Evolutionary conservation across 2,797 vertebrate genomes (phyloP).

Genomic region (Pelodytes ibericus): DNA sequence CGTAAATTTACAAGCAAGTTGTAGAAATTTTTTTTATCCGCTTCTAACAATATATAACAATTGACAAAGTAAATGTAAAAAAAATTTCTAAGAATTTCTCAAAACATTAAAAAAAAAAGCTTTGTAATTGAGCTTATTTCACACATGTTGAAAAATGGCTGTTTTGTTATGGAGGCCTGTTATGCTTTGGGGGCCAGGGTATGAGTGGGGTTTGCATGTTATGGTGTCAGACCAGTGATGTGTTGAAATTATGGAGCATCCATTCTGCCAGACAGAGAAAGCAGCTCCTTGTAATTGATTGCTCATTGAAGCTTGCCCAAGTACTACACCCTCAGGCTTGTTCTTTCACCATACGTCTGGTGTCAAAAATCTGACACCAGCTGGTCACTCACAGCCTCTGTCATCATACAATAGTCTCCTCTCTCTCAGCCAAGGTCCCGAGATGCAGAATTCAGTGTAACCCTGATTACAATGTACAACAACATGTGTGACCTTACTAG

Average conservation of each 20-base stretch:
- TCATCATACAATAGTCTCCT: slow-evolving; percentile 62
- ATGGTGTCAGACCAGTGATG: slow-evolving; percentile 58
- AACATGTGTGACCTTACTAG: slow-evolving; percentile 65
- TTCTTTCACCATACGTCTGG: slow-evolving; percentile 72
- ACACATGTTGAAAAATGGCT: slow-evolving; percentile 36
- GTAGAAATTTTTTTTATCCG: no score
- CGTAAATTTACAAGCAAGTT: no score
- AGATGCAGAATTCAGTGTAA: slow-evolving; percentile 61
- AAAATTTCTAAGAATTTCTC: no score
- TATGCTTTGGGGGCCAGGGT: slow-evolving; percentile 19
- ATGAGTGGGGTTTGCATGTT: slow-evolving; percentile 32
- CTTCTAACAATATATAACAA: no score
- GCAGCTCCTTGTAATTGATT: slow-evolving; percentile 72
- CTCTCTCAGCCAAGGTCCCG: slow-evolving; percentile 45
- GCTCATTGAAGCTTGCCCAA: slow-evolving; percentile 69
- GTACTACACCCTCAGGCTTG: slow-evolving; percentile 68
- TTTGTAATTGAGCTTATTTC: slow-evolving; percentile 12
- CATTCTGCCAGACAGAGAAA: slow-evolving; percentile 49
- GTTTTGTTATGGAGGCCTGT: slow-evolving; percentile 15
- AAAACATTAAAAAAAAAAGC: no score
- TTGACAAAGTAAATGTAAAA: no score
- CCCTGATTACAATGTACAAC: slow-evolving; percentile 63
- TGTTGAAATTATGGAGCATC: slow-evolving; percentile 58
- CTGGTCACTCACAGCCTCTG: slow-evolving; percentile 69
- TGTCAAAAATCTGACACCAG: slow-evolving; percentile 75